Percentiles rank a stretch among this genome's conserved stretches.
Conservation (phyloP, 2,888 invertebrate species). For the Mantis religiosa region DNA sequence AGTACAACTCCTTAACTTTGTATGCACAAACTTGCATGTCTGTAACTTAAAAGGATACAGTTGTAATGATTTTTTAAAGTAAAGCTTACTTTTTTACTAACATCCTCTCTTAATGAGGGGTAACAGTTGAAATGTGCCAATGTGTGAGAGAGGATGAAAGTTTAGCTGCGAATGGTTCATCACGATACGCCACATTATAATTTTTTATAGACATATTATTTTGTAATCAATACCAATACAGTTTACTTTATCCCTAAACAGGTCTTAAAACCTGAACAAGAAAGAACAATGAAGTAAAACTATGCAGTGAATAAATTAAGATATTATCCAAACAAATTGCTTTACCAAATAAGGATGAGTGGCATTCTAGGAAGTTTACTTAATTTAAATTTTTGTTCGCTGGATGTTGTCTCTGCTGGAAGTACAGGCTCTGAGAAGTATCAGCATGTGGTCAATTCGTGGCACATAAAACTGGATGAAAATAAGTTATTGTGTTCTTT, state of each 20-base stretch:
- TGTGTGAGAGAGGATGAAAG: too few species aligned
- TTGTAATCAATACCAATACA: too few species aligned
- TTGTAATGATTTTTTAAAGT: too few species aligned
- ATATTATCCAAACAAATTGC: neutral
- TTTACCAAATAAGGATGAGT: neutral
- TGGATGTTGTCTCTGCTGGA: neutral
- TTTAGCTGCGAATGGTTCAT: too few species aligned
- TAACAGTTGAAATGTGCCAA: too few species aligned
- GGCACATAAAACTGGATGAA: slow-evolving; percentile 6
- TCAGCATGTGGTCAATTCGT: slow-evolving; percentile 11
- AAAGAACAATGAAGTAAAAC: slow-evolving; percentile 11
- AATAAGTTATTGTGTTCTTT: slow-evolving; percentile 17
- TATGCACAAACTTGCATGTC: too few species aligned
- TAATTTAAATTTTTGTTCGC: neutral
- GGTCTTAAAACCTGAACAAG: neutral
- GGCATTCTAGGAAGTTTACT: slow-evolving; percentile 7
- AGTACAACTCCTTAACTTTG: too few species aligned
- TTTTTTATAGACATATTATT: too few species aligned
- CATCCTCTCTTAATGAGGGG: too few species aligned
- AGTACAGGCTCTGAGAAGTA: neutral
- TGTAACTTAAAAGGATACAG: too few species aligned
- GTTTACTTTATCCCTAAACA: neutral
- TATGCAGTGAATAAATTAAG: neutral
- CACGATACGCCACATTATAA: too few species aligned
- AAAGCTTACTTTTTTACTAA: too few species aligned